phyloP scores from a whole-genome alignment of 2,113 vertebrate genomes.

The Mirounga angustirostris region DNA sequence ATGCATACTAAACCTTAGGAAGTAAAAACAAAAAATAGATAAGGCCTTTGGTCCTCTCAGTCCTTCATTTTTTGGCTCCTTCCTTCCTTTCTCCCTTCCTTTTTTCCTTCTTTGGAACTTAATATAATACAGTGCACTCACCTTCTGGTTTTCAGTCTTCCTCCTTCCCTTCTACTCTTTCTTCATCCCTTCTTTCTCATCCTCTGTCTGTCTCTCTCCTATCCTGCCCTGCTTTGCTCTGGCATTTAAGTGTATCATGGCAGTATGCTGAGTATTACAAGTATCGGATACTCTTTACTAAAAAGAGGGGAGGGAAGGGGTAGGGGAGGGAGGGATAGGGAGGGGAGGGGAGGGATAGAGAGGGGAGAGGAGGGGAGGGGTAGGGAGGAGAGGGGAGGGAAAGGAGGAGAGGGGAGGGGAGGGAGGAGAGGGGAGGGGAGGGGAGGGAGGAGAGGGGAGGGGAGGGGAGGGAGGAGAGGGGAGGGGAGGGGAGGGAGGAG shows the following conservation, averaged over 20 bases:
- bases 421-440: not conserved
- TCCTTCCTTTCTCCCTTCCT: not conserved
- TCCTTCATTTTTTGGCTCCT: not conserved
- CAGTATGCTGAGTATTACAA: not conserved
- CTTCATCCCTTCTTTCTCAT: not conserved
- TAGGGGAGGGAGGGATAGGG: not conserved
- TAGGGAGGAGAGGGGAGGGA: too few relatives aligned
- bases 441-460: not conserved
- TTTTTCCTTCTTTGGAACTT: not conserved
- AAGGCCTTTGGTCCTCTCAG: not conserved
- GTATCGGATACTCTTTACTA: not conserved
- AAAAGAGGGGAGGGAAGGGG: not conserved
- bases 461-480: not conserved
- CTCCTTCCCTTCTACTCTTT: not conserved
- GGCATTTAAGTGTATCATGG: not conserved
- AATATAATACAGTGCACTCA: not conserved
- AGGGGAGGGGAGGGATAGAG: not conserved
- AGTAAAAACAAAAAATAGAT: not conserved
- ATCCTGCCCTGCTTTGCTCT: not conserved
- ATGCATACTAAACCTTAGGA: not conserved
- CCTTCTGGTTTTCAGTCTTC: not conserved
- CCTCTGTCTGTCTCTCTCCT: too few relatives aligned
- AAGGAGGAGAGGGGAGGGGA: too few relatives aligned
- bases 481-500: not conserved
- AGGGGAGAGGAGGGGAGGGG: not conserved